Percentiles rank a stretch among this genome's conserved stretches.
Evolutionary conservation across 1,140 invertebrate species (phyloP).

Genomic region (Stenopsyche tienmushanensis): DNA sequence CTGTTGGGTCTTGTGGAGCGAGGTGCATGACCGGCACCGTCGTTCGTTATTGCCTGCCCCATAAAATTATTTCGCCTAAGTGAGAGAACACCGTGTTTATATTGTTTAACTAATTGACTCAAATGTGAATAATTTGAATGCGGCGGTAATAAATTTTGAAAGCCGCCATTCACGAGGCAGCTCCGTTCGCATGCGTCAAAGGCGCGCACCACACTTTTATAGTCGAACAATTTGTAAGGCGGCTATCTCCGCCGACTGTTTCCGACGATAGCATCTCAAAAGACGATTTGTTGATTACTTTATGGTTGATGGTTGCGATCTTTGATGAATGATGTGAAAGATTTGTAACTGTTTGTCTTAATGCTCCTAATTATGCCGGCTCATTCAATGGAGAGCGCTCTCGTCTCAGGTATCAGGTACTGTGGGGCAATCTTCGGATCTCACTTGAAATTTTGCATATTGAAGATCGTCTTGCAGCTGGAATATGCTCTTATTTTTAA

Average conservation of each 20-base stretch:
- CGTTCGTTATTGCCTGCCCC: constrained; percentile 1
- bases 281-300: background rate
- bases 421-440: background rate
- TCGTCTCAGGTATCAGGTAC: background rate
- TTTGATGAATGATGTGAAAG: constrained; percentile 17
- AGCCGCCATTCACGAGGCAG: too few relatives aligned
- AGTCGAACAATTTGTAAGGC: too few relatives aligned
- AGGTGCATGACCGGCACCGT: constrained; percentile 6
- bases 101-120: constrained; percentile 31
- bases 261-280: background rate
- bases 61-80: background rate
- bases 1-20: background rate
- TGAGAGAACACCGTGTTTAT: background rate
- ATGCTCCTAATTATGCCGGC: constrained; percentile 6
- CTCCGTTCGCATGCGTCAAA: background rate
- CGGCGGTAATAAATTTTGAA: background rate
- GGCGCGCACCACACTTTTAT: background rate
- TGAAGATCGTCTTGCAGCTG: background rate
- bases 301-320: constrained; percentile 6
- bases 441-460: background rate
- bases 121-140: constrained; percentile 25
- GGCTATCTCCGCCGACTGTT: too few relatives aligned
- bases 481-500: constrained; percentile 1
- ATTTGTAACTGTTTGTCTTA: constrained; percentile 23
- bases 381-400: constrained; percentile 2